Conservation (phyloP, 2,888 invertebrate species). For the Ganaspis brasiliensis region DNA sequence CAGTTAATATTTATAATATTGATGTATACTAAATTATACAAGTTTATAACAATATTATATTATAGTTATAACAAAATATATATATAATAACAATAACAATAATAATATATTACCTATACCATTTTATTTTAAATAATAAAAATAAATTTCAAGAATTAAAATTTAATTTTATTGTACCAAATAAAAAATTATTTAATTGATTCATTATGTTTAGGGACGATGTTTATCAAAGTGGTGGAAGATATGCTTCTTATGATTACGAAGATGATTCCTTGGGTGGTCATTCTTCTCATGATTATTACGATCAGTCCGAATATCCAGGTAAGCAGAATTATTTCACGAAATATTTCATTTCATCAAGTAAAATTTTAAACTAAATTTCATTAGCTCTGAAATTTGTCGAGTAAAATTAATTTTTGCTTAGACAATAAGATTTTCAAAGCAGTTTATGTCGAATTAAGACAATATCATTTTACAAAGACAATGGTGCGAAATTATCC, state of each 20-base stretch:
- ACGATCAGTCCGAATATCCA: constrained; percentile 81
- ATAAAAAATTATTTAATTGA: not conserved
- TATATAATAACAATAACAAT: too few relatives aligned
- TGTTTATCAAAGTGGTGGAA: constrained; percentile 66
- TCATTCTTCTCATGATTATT: constrained; percentile 80
- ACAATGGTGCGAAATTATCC: constrained; percentile 16
- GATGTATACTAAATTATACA: not conserved
- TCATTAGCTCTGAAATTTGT: not conserved
- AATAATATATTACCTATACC: too few relatives aligned
- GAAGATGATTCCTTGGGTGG: constrained; percentile 76
- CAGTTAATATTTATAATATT: not conserved
- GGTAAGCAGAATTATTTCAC: constrained; percentile 71
- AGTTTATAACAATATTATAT: too few relatives aligned
- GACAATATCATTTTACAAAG: not conserved
- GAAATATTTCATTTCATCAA: not conserved
- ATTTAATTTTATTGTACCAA: too few relatives aligned
- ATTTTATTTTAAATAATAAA: too few relatives aligned
- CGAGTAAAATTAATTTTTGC: not conserved
- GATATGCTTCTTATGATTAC: constrained; percentile 76
- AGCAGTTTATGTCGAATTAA: not conserved
- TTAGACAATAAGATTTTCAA: not conserved
- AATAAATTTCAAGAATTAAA: too few relatives aligned
- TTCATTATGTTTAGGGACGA: constrained; percentile 67
- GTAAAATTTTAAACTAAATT: not conserved
- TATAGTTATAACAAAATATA: too few relatives aligned